These are phyloP conservation scores for Cryptoprocta ferox DNA, from an alignment of 2,797 vertebrate genomes.

Conservation along the genomic window DNA sequence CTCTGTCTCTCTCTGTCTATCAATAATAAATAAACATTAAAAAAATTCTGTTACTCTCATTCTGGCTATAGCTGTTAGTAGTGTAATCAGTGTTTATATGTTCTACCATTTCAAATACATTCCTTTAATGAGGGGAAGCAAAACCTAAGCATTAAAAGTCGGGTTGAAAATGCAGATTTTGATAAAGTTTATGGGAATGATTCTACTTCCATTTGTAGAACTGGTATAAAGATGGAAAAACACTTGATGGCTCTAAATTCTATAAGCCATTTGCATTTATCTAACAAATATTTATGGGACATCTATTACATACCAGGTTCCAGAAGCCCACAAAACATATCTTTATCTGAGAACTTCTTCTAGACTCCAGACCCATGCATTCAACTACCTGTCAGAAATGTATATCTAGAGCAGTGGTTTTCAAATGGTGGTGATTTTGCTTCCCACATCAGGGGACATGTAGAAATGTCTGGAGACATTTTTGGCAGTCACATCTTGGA, in stretches of 20 bases:
- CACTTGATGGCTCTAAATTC: background rate
- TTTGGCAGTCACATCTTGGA: background rate
- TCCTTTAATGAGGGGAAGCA: background rate
- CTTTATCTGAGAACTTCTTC: background rate
- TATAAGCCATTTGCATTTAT: background rate
- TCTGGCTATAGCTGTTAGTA: background rate
- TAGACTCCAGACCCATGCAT: background rate
- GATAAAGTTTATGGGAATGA: background rate
- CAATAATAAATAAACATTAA: too few relatives aligned
- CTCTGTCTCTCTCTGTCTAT: too few relatives aligned
- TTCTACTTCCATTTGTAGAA: background rate
- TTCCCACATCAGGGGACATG: background rate
- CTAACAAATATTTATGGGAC: background rate
- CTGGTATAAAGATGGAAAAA: background rate
- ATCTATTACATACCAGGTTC: background rate
- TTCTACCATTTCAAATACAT: background rate
- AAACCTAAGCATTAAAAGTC: background rate
- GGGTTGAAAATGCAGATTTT: conserved; percentile 9
- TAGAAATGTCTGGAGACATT: background rate
- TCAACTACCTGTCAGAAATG: background rate
- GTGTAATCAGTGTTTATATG: background rate
- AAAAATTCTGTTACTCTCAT: background rate
- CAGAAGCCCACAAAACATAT: background rate
- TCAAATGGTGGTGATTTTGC: background rate
- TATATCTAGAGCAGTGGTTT: background rate